phyloP scores from a whole-genome alignment of 2,113 vertebrate species.

The Larimichthys polyactis region DNA sequence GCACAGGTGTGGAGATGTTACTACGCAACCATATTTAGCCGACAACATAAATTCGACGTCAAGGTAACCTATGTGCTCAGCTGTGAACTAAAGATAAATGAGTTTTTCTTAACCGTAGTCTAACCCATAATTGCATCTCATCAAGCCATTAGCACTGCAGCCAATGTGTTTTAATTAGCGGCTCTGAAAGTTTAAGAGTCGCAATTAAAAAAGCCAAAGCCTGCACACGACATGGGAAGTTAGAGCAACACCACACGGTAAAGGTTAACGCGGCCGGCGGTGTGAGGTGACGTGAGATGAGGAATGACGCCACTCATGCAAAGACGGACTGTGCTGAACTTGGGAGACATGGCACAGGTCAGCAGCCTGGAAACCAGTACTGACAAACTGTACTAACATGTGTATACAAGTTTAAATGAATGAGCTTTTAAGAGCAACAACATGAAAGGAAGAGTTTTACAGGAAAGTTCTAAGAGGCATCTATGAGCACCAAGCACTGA shows the following conservation, averaged over 20 bases:
- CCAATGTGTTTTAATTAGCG: conserved; percentile 36
- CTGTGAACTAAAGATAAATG: conserved; percentile 25
- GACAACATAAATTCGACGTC: not conserved
- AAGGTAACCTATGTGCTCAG: not conserved
- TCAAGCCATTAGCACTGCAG: conserved; percentile 27
- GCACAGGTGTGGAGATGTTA: not conserved
- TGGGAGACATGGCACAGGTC: not conserved
- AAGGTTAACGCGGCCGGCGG: not conserved
- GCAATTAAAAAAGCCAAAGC: conserved; percentile 35
- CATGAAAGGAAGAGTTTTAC: not conserved
- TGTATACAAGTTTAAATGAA: no score
- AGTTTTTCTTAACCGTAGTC: not conserved
- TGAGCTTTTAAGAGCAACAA: not conserved
- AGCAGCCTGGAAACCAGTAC: not conserved
- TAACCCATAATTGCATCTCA: conserved; percentile 47
- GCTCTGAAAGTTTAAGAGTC: conserved; percentile 4
- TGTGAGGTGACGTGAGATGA: not conserved
- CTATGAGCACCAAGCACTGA: not conserved
- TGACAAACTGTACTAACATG: not conserved
- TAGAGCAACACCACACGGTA: not conserved
- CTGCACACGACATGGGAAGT: conserved; percentile 8
- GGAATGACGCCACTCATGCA: not conserved
- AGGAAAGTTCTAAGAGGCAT: not conserved
- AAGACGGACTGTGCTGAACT: not conserved
- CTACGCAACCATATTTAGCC: not conserved